These are phyloP conservation scores for Chorisops tibialis DNA, from an alignment of 2,888 invertebrate species.

Conservation along the genomic window DNA sequence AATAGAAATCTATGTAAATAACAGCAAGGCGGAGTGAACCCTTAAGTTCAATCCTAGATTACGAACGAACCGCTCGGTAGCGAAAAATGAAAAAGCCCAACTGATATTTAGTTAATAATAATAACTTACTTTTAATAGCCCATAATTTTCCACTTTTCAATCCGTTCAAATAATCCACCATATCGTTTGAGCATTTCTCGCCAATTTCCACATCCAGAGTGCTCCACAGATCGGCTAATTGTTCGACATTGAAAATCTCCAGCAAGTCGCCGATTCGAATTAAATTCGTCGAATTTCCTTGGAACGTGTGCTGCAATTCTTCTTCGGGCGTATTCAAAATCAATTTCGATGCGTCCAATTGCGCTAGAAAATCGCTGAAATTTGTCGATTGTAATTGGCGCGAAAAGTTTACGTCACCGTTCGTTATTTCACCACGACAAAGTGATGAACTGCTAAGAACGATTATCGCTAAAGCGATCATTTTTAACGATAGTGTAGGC, in stretches of 20 bases:
- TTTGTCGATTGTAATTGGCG: constrained; percentile 21
- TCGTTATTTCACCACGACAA: constrained; percentile 21
- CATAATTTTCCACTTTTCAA: constrained; percentile 44
- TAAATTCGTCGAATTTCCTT: constrained; percentile 41
- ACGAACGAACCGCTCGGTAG: too few species aligned
- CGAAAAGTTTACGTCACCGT: constrained; percentile 11
- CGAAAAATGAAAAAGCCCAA: too few species aligned
- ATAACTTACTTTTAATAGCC: constrained; percentile 51
- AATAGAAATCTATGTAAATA: too few species aligned
- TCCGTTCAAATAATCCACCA: constrained; percentile 47
- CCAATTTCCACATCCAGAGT: constrained; percentile 38
- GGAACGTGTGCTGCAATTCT: constrained; percentile 8
- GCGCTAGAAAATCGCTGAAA: constrained; percentile 22
- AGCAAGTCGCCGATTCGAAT: constrained; percentile 46
- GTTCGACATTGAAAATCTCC: constrained; percentile 47
- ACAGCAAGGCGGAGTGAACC: too few species aligned
- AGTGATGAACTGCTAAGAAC: constrained; percentile 7
- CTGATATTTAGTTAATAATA: too few species aligned
- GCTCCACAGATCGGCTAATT: constrained; percentile 45
- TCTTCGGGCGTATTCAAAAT: background rate
- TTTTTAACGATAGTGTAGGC: background rate
- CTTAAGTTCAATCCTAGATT: too few species aligned
- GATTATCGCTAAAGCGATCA: background rate
- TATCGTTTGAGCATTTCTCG: constrained; percentile 45
- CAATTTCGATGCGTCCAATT: constrained; percentile 18